These are phyloP conservation scores for Cyprinella venusta DNA, from an alignment of 2,797 vertebrate species.

Conservation along the genomic window DNA sequence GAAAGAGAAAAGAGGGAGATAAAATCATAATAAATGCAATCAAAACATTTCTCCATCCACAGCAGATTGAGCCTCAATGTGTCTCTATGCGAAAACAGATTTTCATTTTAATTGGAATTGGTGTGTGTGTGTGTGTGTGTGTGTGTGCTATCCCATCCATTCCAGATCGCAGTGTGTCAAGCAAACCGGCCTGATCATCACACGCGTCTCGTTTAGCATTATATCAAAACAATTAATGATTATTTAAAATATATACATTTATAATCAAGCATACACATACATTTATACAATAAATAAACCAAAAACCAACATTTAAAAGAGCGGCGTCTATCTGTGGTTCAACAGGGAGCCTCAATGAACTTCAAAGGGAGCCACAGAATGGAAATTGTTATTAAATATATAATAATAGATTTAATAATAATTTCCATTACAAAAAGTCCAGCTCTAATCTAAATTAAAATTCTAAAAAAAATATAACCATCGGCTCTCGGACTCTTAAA, in stretches of 20 bases:
- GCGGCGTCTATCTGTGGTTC: not conserved
- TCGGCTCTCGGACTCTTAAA: not conserved
- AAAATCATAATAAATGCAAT: slow-evolving; percentile 38
- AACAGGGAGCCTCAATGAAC: not conserved
- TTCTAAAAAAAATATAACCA: not conserved
- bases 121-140: slow-evolving; percentile 56
- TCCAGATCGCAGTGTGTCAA: no score
- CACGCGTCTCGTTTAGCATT: not conserved
- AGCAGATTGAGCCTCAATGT: slow-evolving; percentile 69
- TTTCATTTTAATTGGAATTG: slow-evolving; percentile 70
- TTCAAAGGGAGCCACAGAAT: no score
- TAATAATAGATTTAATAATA: no score
- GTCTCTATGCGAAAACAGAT: slow-evolving; percentile 70
- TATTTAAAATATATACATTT: not conserved
- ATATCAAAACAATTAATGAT: not conserved
- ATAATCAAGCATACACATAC: no score
- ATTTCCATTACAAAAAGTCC: no score
- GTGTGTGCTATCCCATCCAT: slow-evolving; percentile 33
- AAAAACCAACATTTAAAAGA: not conserved
- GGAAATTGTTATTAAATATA: no score
- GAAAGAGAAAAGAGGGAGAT: not conserved
- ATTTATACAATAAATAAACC: not conserved
- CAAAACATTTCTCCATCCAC: slow-evolving; percentile 22
- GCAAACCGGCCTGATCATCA: not conserved
- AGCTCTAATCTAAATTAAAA: no score